Conservation (phyloP, 1,140 invertebrate genomes). For the Achroia grisella region DNA sequence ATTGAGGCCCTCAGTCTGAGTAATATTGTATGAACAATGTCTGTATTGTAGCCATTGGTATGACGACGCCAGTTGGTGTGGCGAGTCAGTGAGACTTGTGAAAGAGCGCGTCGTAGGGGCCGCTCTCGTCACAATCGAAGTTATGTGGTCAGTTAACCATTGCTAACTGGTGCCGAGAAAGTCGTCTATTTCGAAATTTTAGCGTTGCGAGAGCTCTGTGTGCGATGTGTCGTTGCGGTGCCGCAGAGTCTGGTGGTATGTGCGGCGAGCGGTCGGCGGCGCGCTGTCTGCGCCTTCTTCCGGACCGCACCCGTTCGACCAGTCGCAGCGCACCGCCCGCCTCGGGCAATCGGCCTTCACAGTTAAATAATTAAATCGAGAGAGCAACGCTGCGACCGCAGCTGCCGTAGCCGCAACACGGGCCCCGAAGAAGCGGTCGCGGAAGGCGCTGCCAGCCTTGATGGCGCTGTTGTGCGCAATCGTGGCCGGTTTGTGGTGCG, state of each 20-base stretch:
- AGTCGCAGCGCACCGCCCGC: slow-evolving; percentile 59
- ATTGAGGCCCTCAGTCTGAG: too few species aligned
- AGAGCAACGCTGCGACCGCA: slow-evolving; percentile 32
- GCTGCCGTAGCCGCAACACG: slow-evolving; percentile 25
- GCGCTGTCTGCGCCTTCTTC: slow-evolving; percentile 65
- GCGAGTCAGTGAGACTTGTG: too few species aligned
- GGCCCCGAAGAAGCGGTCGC: slow-evolving; percentile 58
- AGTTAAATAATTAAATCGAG: slow-evolving; percentile 67
- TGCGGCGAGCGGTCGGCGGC: slow-evolving; percentile 50
- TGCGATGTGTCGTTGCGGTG: slow-evolving; percentile 64
- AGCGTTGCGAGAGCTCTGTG: slow-evolving; percentile 52
- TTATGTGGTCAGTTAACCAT: slow-evolving; percentile 34
- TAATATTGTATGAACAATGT: too few species aligned
- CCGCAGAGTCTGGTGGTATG: slow-evolving; percentile 54
- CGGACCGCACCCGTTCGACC: slow-evolving; percentile 66
- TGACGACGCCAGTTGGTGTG: too few species aligned
- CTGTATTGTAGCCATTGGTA: too few species aligned
- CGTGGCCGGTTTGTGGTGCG: slow-evolving; percentile 57
- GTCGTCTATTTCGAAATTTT: slow-evolving; percentile 65
- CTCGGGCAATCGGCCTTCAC: slow-evolving; percentile 68
- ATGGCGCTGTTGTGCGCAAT: slow-evolving; percentile 66
- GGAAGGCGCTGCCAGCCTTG: slow-evolving; percentile 63
- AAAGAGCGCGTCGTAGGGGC: slow-evolving; percentile 11
- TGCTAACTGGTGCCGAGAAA: slow-evolving; percentile 54
- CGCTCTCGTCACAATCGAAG: slow-evolving; percentile 24